phyloP scores from a whole-genome alignment of 2,113 vertebrate species.

The Neotoma lepida region DNA sequence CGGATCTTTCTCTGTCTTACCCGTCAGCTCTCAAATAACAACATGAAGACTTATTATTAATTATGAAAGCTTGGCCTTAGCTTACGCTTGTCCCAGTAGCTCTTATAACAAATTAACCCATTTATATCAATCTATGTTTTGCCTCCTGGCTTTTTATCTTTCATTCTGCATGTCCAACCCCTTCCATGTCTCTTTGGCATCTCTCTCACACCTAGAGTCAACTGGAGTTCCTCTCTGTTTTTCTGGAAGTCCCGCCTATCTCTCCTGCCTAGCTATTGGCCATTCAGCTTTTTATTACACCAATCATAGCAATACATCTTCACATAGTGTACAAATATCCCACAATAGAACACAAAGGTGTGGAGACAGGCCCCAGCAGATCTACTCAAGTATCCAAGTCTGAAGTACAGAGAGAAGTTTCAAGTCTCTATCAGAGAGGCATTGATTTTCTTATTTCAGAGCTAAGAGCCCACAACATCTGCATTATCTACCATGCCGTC shows the following conservation, averaged over 20 bases:
- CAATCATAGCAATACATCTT: background rate
- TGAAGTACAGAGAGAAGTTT: background rate
- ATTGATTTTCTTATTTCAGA: background rate
- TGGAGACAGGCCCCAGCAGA: background rate
- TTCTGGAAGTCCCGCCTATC: background rate
- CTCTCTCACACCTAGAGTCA: background rate
- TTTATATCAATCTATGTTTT: background rate
- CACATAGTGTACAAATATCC: background rate
- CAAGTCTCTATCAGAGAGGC: background rate
- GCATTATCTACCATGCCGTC: too few species aligned
- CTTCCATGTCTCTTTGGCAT: background rate
- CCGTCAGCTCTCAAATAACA: background rate
- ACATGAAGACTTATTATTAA: background rate
- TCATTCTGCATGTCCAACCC: background rate
- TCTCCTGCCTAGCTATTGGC: background rate
- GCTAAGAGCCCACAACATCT: background rate
- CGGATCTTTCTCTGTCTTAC: background rate
- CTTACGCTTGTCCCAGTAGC: background rate
- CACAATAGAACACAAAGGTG: background rate
- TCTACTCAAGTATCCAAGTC: background rate
- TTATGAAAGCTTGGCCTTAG: background rate
- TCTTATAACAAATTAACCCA: background rate
- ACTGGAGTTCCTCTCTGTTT: background rate
- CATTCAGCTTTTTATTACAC: background rate
- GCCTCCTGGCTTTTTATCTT: background rate